Percentiles rank a stretch among this genome's conserved stretches.
Evolutionary conservation across 2,888 invertebrate genomes (phyloP).

Genomic region (Clistopyga incitator): DNA sequence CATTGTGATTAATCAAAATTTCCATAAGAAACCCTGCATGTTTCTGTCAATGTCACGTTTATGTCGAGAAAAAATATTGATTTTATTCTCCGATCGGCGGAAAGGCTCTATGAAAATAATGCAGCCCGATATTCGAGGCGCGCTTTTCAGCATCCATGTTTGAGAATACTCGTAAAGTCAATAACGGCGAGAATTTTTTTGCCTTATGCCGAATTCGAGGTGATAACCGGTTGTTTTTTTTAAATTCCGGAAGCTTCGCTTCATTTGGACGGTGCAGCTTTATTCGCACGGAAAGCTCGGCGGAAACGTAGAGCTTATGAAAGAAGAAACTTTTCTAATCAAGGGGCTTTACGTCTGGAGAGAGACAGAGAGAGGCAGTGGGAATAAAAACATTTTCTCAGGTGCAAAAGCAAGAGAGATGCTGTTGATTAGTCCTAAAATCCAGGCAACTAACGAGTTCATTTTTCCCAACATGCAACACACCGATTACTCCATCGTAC

Average conservation of each 20-base stretch:
- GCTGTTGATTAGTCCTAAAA: neutral
- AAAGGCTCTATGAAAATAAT: no score
- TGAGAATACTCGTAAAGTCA: no score
- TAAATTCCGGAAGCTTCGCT: neutral
- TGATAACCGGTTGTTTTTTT: neutral
- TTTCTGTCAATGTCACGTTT: no score
- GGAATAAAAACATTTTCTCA: no score
- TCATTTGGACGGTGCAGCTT: neutral
- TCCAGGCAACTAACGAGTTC: conserved; percentile 5
- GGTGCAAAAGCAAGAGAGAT: neutral
- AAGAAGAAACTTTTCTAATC: conserved; percentile 10
- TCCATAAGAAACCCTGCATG: no score
- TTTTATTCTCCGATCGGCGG: no score
- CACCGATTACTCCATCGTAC: neutral
- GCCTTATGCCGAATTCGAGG: no score
- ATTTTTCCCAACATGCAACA: conserved; percentile 12
- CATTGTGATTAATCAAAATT: no score
- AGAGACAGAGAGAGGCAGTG: neutral
- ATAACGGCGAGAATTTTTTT: neutral
- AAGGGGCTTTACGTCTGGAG: neutral
- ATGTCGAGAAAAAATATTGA: no score
- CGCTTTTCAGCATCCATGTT: no score
- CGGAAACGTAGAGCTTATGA: neutral
- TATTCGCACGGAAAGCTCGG: neutral
- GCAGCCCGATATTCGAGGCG: no score